Evolutionary conservation across 2,797 vertebrate genomes (phyloP).

Genomic region (Geotrypetes seraphini): DNA sequence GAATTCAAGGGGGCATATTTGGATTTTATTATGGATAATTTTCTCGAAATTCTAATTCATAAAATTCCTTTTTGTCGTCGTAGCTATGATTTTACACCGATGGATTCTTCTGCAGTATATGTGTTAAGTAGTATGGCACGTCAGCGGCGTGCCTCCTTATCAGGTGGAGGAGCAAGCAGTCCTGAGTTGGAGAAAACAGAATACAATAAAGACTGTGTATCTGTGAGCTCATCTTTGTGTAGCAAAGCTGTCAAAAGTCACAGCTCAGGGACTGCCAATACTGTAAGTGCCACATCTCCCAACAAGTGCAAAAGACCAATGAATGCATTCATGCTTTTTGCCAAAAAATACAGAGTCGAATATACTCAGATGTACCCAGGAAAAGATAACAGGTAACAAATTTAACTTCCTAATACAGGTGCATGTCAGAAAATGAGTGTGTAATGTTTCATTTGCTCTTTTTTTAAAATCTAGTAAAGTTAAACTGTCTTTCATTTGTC

Average conservation of each 20-base stretch:
- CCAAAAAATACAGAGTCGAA: constrained; percentile 98
- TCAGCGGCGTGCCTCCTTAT: constrained; percentile 86
- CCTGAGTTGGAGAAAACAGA: constrained; percentile 80
- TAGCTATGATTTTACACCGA: constrained; percentile 94
- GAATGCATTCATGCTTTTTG: constrained; percentile 99
- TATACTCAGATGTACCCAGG: constrained; percentile 99
- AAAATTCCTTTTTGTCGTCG: constrained; percentile 2
- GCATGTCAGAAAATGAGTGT: neutral
- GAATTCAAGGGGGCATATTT: no score
- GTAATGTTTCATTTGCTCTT: neutral
- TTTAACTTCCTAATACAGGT: neutral
- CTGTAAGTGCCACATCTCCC: constrained; percentile 75
- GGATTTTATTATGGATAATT: no score
- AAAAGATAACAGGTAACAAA: constrained; percentile 94
- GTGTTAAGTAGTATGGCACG: constrained; percentile 97
- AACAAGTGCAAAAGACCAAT: constrained; percentile 99
- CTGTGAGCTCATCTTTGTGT: constrained; percentile 56
- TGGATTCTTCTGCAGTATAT: constrained; percentile 96
- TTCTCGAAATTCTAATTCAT: no score
- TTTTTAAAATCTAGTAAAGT: neutral
- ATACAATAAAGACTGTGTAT: constrained; percentile 59
- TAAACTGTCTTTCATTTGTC: neutral
- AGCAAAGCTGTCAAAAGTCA: constrained; percentile 78
- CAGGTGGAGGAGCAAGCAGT: constrained; percentile 72
- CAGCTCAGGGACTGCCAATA: constrained; percentile 79